Percentiles rank a stretch among this genome's conserved stretches.
phyloP scores from a whole-genome alignment of 1,140 invertebrate genomes.

The Chrysomallon squamiferum region DNA sequence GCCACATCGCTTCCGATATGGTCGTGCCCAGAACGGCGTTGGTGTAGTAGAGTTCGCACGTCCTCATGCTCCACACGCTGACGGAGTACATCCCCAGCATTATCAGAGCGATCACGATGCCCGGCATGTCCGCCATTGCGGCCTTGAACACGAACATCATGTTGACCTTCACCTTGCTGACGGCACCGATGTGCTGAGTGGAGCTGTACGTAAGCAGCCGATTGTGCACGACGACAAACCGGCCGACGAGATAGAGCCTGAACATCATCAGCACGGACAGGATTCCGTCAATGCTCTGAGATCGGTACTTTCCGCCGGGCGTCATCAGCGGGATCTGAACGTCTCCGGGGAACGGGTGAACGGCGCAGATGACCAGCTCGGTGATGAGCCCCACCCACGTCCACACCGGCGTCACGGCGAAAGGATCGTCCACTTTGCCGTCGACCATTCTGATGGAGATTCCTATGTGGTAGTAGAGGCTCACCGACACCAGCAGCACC shows the following conservation, averaged over 20 bases:
- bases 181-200: slow-evolving; percentile 59
- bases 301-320: slow-evolving; percentile 17
- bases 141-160: slow-evolving; percentile 58
- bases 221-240: slow-evolving; percentile 60
- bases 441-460: slow-evolving; percentile 32
- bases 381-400: slow-evolving; percentile 30
- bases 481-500: slow-evolving; percentile 28
- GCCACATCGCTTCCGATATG: slow-evolving; percentile 53
- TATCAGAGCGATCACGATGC: slow-evolving; percentile 38
- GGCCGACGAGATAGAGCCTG: slow-evolving; percentile 42
- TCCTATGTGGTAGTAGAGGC: slow-evolving; percentile 31
- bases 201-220: slow-evolving; percentile 56
- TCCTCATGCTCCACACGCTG: slow-evolving; percentile 54
- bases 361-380: slow-evolving; percentile 47
- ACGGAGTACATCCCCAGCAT: slow-evolving; percentile 50
- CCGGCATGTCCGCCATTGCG: slow-evolving; percentile 55
- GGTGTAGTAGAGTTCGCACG: slow-evolving; percentile 47
- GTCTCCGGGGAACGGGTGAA: slow-evolving; percentile 55
- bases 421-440: slow-evolving; percentile 31
- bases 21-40: slow-evolving; percentile 6
- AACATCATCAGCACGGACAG: slow-evolving; percentile 61
- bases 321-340: slow-evolving; percentile 24
- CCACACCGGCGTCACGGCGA: slow-evolving; percentile 23
- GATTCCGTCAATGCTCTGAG: slow-evolving; percentile 53
- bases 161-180: slow-evolving; percentile 62